Conservation (phyloP, 2,797 vertebrate genomes). For the Hafferia zeledoni region DNA sequence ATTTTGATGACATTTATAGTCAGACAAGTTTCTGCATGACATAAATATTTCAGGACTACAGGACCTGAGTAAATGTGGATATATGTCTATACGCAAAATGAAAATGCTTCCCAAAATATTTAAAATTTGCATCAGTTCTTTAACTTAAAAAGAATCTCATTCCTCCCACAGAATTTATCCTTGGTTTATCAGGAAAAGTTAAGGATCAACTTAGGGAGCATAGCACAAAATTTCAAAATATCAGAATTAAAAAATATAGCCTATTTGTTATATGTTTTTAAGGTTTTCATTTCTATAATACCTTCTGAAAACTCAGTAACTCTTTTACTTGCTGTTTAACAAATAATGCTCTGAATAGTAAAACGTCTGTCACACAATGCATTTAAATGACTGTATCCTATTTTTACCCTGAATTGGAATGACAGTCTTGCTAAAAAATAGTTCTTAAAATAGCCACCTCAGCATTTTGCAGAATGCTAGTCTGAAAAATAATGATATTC, state of each 20-base stretch:
- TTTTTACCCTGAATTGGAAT: not conserved
- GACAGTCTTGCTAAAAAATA: not conserved
- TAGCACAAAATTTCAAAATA: not conserved
- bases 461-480: not conserved
- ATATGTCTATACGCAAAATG: not conserved
- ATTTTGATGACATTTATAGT: not conserved
- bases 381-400: not conserved
- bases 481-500: constrained; percentile 1
- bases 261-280: not conserved
- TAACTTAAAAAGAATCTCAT: not conserved
- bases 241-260: not conserved
- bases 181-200: not conserved
- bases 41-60: not conserved
- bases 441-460: not conserved
- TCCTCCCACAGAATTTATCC: not conserved
- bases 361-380: not conserved
- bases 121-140: not conserved
- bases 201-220: not conserved
- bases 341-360: not conserved
- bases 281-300: not conserved
- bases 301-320: not conserved
- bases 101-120: not conserved
- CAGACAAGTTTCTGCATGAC: not conserved
- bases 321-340: not conserved
- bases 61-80: not conserved